phyloP scores from a whole-genome alignment of 2,797 vertebrate genomes.

The Streptopelia turtur region DNA sequence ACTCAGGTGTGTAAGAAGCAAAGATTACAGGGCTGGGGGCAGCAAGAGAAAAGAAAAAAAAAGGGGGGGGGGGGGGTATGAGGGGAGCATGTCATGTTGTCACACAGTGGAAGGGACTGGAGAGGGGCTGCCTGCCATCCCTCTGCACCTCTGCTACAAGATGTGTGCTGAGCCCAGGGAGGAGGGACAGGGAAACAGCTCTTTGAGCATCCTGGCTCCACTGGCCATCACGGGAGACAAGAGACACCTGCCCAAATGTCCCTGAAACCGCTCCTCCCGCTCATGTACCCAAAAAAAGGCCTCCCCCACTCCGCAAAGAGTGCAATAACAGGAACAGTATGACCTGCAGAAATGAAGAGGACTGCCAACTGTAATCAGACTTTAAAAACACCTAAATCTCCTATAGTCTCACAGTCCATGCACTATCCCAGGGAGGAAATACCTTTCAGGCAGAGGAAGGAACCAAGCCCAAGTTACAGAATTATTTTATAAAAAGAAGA shows the following conservation, averaged over 20 bases:
- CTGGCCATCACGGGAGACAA: background rate
- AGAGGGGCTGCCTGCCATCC: background rate
- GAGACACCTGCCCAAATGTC: background rate
- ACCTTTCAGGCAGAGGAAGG: constrained; percentile 69
- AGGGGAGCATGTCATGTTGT: accelerated
- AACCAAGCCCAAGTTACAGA: constrained; percentile 56
- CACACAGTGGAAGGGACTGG: accelerated
- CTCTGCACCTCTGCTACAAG: background rate
- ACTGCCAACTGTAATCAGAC: constrained; percentile 14
- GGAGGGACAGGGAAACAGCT: accelerated
- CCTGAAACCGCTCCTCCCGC: background rate
- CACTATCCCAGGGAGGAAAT: constrained; percentile 28
- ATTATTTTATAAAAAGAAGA: constrained; percentile 54
- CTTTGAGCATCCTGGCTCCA: background rate
- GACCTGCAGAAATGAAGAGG: background rate
- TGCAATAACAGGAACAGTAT: background rate
- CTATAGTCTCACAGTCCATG: background rate
- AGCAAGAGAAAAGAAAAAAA: background rate
- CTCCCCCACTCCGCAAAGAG: background rate
- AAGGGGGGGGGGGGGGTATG: accelerated
- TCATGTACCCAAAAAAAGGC: accelerated
- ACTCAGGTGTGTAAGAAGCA: background rate
- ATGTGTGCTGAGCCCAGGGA: background rate
- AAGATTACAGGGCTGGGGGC: background rate
- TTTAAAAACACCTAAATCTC: constrained; percentile 14